Evolutionary conservation across 1,140 invertebrate genomes (phyloP).

Genomic region (Papilio dardanus): DNA sequence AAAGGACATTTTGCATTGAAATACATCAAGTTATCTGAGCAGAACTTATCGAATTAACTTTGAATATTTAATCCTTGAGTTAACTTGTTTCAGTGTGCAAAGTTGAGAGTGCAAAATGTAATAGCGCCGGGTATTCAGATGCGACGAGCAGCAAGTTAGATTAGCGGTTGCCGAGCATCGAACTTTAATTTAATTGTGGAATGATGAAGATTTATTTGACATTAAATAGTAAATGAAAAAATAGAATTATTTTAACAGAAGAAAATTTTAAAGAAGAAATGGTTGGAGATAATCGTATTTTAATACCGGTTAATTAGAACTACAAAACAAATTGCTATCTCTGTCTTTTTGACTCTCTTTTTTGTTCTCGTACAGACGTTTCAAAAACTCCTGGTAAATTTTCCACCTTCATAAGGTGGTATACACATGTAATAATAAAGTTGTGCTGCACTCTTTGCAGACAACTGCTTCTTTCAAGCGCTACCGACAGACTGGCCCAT

Average conservation of each 20-base stretch:
- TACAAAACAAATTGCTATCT: too few relatives aligned
- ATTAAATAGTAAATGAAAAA: not conserved
- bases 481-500: too few relatives aligned
- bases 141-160: slow-evolving; percentile 7
- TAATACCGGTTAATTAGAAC: too few relatives aligned
- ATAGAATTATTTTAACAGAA: not conserved
- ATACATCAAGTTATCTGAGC: not conserved
- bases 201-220: not conserved
- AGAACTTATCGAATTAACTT: slow-evolving; percentile 13
- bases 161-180: not conserved
- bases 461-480: too few relatives aligned
- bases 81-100: slow-evolving; percentile 3
- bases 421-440: too few relatives aligned
- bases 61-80: not conserved
- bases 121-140: not conserved
- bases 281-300: too few relatives aligned
- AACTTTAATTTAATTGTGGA: not conserved
- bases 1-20: not conserved
- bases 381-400: too few relatives aligned
- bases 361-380: too few relatives aligned
- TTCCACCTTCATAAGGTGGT: too few relatives aligned
- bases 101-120: slow-evolving; percentile 18
- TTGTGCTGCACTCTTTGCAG: too few relatives aligned
- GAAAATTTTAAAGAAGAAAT: not conserved
- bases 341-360: too few relatives aligned